phyloP scores from a whole-genome alignment of 1,140 invertebrate genomes.

The Apolygus lucorum region DNA sequence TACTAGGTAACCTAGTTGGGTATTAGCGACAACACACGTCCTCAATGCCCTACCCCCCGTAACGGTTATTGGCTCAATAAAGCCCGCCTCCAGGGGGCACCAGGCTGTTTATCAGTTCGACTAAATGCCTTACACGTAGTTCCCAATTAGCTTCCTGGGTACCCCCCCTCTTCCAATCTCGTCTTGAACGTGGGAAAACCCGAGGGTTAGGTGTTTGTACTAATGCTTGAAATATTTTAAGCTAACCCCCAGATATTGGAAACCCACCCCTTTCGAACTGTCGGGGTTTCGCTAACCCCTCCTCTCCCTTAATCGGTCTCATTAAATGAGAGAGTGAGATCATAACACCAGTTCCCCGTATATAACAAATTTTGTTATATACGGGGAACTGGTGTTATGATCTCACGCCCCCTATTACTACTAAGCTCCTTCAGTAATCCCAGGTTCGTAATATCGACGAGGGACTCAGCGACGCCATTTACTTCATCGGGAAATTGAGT shows the following conservation, averaged over 20 bases:
- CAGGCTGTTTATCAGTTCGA: not conserved
- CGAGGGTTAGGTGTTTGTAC: slow-evolving; percentile 1
- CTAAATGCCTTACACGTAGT: slow-evolving; percentile 11
- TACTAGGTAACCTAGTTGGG: slow-evolving; percentile 13
- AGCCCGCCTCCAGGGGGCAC: not conserved
- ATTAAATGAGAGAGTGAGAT: not conserved
- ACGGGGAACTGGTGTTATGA: not conserved
- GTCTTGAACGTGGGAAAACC: too few relatives aligned
- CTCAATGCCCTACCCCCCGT: not conserved
- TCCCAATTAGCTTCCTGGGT: not conserved
- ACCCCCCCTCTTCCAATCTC: too few relatives aligned
- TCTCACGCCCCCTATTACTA: not conserved
- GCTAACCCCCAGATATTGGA: slow-evolving; percentile 13
- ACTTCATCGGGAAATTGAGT: too few relatives aligned
- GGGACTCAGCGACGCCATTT: too few relatives aligned
- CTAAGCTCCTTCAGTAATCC: not conserved
- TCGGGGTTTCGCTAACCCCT: not conserved
- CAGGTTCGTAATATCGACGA: too few relatives aligned
- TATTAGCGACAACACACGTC: slow-evolving; percentile 1
- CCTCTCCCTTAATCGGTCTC: not conserved
- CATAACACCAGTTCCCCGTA: not conserved
- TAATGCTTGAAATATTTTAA: slow-evolving; percentile 13
- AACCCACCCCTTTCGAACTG: not conserved
- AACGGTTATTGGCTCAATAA: slow-evolving; percentile 15
- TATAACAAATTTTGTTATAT: slow-evolving; percentile 15